Percentiles rank a stretch among this genome's conserved stretches.
phyloP scores from a whole-genome alignment of 2,797 vertebrate genomes.

The Echeneis naucrates region DNA sequence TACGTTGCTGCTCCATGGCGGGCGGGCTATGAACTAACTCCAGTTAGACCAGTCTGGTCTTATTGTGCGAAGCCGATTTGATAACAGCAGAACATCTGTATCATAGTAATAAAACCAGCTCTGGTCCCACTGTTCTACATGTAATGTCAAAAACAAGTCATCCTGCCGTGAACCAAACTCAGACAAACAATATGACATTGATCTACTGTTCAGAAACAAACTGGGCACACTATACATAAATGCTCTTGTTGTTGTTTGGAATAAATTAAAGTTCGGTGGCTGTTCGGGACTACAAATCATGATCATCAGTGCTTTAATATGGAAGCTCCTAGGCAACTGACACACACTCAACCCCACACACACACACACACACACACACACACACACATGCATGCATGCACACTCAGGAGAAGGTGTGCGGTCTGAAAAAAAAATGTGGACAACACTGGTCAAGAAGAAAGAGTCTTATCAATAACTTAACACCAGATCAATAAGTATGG shows the following conservation, averaged over 20 bases:
- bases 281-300: not conserved
- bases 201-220: not conserved
- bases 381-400: too few species aligned
- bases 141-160: constrained; percentile 18
- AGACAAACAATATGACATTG: too few species aligned
- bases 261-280: not conserved
- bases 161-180: constrained; percentile 1
- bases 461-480: constrained; percentile 86
- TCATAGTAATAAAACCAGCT: not conserved
- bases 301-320: not conserved
- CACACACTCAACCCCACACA: too few species aligned
- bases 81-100: not conserved
- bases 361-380: too few species aligned
- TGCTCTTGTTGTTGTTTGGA: not conserved
- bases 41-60: too few species aligned
- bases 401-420: not conserved
- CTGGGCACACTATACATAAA: not conserved
- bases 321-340: too few species aligned
- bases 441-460: constrained; percentile 50
- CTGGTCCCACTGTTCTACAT: constrained; percentile 2
- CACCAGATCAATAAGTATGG: constrained; percentile 60
- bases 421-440: not conserved
- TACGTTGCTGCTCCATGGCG: not conserved
- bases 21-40: too few species aligned
- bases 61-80: not conserved